These are phyloP conservation scores for Mechanitis mazaeus DNA, from an alignment of 2,888 invertebrate species.

Conservation along the genomic window DNA sequence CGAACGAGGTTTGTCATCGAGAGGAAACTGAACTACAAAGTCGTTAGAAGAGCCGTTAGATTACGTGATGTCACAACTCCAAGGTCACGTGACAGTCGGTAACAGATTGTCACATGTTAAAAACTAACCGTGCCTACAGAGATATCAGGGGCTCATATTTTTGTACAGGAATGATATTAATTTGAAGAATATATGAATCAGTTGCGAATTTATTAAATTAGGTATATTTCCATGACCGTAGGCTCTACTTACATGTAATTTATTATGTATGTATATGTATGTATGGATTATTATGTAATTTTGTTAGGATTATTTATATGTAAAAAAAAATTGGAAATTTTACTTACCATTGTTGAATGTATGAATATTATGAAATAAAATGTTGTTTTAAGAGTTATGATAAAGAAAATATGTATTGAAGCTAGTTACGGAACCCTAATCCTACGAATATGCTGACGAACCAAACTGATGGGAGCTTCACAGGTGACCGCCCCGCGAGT, in stretches of 20 bases:
- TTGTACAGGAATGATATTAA: background rate
- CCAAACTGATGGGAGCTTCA: too few relatives aligned
- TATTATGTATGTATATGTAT: too few relatives aligned
- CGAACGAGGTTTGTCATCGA: slow-evolving; percentile 28
- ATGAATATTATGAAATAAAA: background rate
- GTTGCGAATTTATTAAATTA: background rate
- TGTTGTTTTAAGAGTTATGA: background rate
- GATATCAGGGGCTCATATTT: background rate
- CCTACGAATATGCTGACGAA: too few relatives aligned
- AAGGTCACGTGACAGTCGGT: slow-evolving; percentile 56
- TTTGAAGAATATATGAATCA: background rate
- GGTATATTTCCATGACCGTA: too few relatives aligned
- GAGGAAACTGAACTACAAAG: slow-evolving; percentile 38
- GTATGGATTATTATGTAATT: background rate
- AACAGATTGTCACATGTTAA: slow-evolving; percentile 51
- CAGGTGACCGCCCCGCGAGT: too few relatives aligned
- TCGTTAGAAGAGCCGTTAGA: slow-evolving; percentile 58
- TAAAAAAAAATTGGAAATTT: background rate
- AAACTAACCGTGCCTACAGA: background rate
- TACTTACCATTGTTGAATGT: slow-evolving; percentile 17
- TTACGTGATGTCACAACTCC: slow-evolving; percentile 56
- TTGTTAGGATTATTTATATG: background rate
- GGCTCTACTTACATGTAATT: too few relatives aligned
- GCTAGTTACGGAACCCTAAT: too few relatives aligned
- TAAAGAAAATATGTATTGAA: background rate